Conservation (phyloP, 64 coral and sea anemone species). For the Pachyseris speciosa region DNA sequence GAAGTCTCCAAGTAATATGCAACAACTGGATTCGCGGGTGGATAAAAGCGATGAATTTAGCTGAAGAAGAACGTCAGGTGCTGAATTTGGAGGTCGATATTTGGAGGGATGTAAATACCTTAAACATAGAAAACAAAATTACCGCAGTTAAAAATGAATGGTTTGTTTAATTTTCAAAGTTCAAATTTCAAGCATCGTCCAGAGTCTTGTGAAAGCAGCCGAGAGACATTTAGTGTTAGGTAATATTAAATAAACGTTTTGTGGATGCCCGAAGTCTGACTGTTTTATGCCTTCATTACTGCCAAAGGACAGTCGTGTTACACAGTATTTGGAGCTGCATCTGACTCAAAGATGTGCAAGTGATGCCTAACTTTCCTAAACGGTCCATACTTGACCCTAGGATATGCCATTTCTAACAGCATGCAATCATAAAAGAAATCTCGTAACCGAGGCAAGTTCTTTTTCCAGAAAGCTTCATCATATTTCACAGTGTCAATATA, state of each 20-base stretch:
- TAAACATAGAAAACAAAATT: too few relatives aligned
- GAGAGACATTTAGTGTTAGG: too few relatives aligned
- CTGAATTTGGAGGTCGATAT: too few relatives aligned
- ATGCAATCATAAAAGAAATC: slow-evolving; percentile 36
- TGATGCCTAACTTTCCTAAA: slow-evolving; percentile 36
- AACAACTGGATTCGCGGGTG: too few relatives aligned
- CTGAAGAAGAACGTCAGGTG: too few relatives aligned
- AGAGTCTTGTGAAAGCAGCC: not conserved
- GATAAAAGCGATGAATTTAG: too few relatives aligned
- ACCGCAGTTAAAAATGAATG: too few relatives aligned
- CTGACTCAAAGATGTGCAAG: not conserved
- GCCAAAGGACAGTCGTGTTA: too few relatives aligned
- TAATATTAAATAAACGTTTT: slow-evolving; percentile 12
- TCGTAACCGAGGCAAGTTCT: slow-evolving; percentile 35
- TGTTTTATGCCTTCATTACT: slow-evolving; percentile 1
- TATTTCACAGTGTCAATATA: slow-evolving; percentile 25
- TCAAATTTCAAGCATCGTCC: not conserved
- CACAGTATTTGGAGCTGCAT: too few relatives aligned
- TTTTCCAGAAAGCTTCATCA: slow-evolving; percentile 37
- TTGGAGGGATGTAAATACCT: too few relatives aligned
- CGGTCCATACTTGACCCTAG: slow-evolving; percentile 58
- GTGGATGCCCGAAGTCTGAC: slow-evolving; percentile 5
- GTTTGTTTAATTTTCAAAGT: too few relatives aligned
- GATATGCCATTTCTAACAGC: slow-evolving; percentile 69
- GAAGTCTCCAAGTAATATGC: too few relatives aligned